Conservation (phyloP, 2,797 vertebrate genomes). For the Pipistrellus kuhlii region DNA sequence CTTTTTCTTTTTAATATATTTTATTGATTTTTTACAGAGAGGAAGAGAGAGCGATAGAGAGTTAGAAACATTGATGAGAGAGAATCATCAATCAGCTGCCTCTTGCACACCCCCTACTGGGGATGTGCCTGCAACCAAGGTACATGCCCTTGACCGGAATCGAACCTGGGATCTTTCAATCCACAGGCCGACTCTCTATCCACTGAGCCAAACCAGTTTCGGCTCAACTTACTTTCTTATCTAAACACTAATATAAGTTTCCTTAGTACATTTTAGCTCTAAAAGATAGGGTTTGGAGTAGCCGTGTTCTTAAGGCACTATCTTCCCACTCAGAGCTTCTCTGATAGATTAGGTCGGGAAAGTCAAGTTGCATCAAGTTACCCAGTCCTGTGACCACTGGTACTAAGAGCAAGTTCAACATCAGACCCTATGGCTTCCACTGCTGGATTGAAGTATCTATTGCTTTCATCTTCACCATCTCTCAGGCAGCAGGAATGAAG, state of each 20-base stretch:
- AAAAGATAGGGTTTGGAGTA: background rate
- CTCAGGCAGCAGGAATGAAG: background rate
- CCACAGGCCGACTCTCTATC: no score
- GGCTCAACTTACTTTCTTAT: background rate
- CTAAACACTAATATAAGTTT: background rate
- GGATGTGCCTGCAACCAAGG: no score
- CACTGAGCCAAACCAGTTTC: no score
- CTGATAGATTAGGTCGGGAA: background rate
- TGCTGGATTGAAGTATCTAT: background rate
- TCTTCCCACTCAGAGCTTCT: background rate
- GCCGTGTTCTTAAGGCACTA: background rate
- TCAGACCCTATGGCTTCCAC: background rate
- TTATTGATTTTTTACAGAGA: no score
- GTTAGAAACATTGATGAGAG: no score
- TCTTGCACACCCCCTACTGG: no score
- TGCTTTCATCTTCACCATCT: background rate
- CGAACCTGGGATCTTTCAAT: no score
- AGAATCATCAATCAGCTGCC: no score
- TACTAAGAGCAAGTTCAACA: background rate
- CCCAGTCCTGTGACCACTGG: background rate
- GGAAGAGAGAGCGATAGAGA: no score
- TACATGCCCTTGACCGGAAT: no score
- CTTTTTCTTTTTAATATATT: no score
- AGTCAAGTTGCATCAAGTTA: background rate
- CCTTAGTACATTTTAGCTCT: background rate